Evolutionary conservation across 2,113 vertebrate genomes (phyloP).

Genomic region (Nothoprocta pentlandii): DNA sequence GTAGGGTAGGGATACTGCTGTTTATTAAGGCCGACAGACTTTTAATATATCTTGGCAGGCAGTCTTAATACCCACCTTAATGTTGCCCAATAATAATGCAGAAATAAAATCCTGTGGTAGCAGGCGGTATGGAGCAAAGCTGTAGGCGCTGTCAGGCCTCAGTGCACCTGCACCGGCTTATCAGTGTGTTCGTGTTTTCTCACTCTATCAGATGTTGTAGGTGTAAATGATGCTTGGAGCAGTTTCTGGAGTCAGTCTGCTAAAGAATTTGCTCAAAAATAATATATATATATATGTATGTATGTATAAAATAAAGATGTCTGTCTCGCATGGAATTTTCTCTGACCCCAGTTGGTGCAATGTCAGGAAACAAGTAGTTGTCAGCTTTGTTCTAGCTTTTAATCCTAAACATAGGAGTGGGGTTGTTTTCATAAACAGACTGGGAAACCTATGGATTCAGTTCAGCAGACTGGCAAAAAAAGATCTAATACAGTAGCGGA

Average conservation of each 20-base stretch:
- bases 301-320: background rate
- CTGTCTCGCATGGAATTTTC: background rate
- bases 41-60: slow-evolving; percentile 68
- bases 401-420: background rate
- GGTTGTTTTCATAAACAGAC: background rate
- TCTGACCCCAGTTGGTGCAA: background rate
- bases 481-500: background rate
- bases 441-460: background rate
- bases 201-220: background rate
- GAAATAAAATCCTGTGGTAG: slow-evolving; percentile 54
- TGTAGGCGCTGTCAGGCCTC: slow-evolving; percentile 22
- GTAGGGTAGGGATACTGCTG: slow-evolving; percentile 53
- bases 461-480: background rate
- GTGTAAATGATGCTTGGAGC: slow-evolving; percentile 22
- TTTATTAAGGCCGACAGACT: slow-evolving; percentile 22
- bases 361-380: background rate
- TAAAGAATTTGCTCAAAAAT: background rate
- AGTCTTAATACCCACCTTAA: slow-evolving; percentile 44
- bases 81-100: slow-evolving; percentile 47
- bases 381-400: background rate
- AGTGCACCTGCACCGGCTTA: slow-evolving; percentile 50
- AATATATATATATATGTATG: background rate
- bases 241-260: background rate
- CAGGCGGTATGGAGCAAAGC: slow-evolving; percentile 26
- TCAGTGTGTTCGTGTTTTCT: background rate